Conservation (phyloP, 1,140 invertebrate species). For the Lordiphosa clarofinis region DNA sequence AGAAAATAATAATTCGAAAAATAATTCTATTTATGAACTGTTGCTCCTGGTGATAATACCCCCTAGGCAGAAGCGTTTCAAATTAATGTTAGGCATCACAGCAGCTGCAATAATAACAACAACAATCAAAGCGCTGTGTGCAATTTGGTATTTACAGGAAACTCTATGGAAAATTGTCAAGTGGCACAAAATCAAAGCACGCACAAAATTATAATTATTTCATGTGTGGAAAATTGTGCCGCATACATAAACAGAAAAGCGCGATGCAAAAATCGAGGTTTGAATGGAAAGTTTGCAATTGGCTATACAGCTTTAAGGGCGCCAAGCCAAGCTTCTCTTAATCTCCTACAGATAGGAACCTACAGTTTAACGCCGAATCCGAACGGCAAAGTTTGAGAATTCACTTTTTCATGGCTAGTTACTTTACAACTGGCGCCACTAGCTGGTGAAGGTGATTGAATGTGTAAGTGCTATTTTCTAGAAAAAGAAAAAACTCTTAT, state of each 20-base stretch:
- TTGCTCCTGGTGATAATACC: conserved; percentile 56
- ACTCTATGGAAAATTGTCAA: conserved; percentile 66
- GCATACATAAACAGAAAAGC: conserved; percentile 57
- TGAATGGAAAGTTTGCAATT: background rate
- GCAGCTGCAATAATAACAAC: conserved; percentile 3
- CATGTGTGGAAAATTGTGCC: conserved; percentile 66
- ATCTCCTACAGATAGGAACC: too few relatives aligned
- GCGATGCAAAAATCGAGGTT: conserved; percentile 36
- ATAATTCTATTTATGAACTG: conserved; percentile 38
- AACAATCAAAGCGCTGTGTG: conserved; percentile 14
- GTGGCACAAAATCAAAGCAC: conserved; percentile 72
- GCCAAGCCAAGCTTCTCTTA: too few relatives aligned
- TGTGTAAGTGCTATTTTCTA: too few relatives aligned
- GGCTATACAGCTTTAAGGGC: too few relatives aligned
- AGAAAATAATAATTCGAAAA: conserved; percentile 1
- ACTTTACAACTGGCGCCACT: too few relatives aligned
- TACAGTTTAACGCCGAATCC: too few relatives aligned
- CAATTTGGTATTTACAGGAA: conserved; percentile 61
- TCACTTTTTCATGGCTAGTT: too few relatives aligned
- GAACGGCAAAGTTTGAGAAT: too few relatives aligned
- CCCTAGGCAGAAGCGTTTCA: conserved; percentile 28
- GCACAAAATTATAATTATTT: conserved; percentile 76
- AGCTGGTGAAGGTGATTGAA: too few relatives aligned
- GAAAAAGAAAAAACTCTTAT: too few relatives aligned
- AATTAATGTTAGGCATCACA: conserved; percentile 36